Base-by-base conservation (phyloP, 2,888 invertebrate species). In the Lypha dubia region DNA sequence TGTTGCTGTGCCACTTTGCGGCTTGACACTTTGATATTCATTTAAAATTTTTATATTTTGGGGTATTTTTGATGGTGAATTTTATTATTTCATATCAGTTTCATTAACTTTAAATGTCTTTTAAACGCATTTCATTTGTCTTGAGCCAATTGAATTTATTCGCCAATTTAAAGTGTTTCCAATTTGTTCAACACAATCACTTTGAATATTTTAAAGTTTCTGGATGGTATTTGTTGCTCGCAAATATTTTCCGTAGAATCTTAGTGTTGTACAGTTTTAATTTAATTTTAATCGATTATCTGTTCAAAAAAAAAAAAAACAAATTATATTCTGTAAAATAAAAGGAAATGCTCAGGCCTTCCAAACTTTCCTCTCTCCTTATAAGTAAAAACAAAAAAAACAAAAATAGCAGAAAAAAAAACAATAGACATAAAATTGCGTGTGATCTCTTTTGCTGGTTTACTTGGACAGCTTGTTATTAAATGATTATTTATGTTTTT, bases 181-280 rank as follows among this genome's bases (percentile, higher is more conserved):
- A 88, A 88, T 90, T 89, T 88, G 88, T 89, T 86, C 79, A 87
- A 88, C 86, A 87, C 73, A 86, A 67, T 81, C 87, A 82, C 81
- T 86, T 86, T 83, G 84, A 81, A 87, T 88, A 79, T 84, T 82
- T 83, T 17, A 71, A 79, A 68, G 68, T 62, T 20, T 17, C 24
- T 35, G 6, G 13, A 9, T 41, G 11, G 51, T 8, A 44, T 77
- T 22, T 35, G n/a, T 41, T 15, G 51, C 35, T 41, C 1, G 17
- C 0, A 58, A 77, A 68, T 15, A n/a, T 22, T n/a, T n/a, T n/a
- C 8, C 32, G 32, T 32, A 32, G 32, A 8, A 32, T 32, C 32
- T 32, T 32, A 32, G 32, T 32, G 4, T 32, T 32, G 32, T 8
- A 32, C 32, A 8, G 13, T 28, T n/a, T n/a, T n/a, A n/a, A 15